Evolutionary conservation across 2,113 vertebrate species (phyloP), one percentile per base, ranked within the genome.

Genomic region (Gnathonemus echidnorhynchus): DNA sequence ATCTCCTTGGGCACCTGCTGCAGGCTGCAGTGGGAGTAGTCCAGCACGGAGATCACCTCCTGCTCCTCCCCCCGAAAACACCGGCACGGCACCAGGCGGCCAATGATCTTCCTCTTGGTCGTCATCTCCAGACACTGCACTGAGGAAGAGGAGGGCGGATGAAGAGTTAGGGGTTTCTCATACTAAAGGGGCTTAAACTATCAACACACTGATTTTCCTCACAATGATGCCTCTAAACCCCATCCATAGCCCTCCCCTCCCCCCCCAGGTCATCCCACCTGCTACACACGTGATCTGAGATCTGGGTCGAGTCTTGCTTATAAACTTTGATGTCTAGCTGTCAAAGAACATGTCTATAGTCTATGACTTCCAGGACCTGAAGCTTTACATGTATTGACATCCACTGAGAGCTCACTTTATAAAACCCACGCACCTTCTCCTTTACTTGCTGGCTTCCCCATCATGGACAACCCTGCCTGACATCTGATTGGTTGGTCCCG

Each of bases 1-100:
- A 99, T 98, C 92, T 99, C 98, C 95, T 99, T 99, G 66, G 98
- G 98, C 95, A 99, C 98, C 96, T 99, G 98, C 96, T 99, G 98
- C 88, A 99, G 97, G 94, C 98, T 99, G 94, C 98, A 99, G 96
- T 99, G 98, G 58, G 98, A 99, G 93, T 99, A 99, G 94, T 99
- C 98, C 94, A 99, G 94, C 92, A 99, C 98, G 0, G 98, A 99
- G 94, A 99, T 97, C 93, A 98, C 97, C 92, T 99, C 98, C 93
- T 77, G 70, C 31, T 99, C 98, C 92, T 99, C 98, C 0, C 98
- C 98, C 0, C 98, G 98, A 95, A 99, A 99, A 94, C 98, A 99
- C 90, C 98, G 97, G 95, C 98, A 99, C 5, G 98, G 98, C 97
- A 99, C 98, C 95, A 99, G 96, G 94, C 98, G 98, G 93, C 98